Evolutionary conservation across 2,113 vertebrate species (phyloP).

Genomic region (Rafetus swinhoei): DNA sequence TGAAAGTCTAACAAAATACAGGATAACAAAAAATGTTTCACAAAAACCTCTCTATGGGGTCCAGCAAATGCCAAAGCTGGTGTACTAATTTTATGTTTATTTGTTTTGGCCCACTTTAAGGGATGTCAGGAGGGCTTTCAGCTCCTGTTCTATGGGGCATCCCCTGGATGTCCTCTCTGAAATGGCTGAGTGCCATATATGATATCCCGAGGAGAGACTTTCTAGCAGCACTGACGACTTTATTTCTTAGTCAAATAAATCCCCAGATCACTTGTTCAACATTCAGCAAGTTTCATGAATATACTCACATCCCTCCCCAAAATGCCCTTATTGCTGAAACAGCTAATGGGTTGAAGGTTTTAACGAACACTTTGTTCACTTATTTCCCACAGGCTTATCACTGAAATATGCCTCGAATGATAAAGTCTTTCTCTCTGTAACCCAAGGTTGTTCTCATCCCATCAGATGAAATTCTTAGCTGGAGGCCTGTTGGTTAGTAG

Average conservation of each 20-base stretch:
- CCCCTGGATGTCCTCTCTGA: not conserved
- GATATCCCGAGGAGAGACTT: slow-evolving; percentile 42
- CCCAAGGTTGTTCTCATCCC: not conserved
- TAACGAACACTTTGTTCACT: slow-evolving; percentile 2
- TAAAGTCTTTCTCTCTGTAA: not conserved
- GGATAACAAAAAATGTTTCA: slow-evolving; percentile 16
- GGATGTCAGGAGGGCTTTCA: slow-evolving; percentile 48
- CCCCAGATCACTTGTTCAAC: not conserved
- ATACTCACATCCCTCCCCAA: not conserved
- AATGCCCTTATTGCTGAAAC: not conserved
- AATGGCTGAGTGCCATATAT: slow-evolving; percentile 18
- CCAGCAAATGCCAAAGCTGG: slow-evolving; percentile 49
- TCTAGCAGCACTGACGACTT: slow-evolving; percentile 7
- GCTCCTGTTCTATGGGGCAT: slow-evolving; percentile 26
- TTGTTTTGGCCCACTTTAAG: slow-evolving; percentile 49
- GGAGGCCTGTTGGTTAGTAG: not conserved
- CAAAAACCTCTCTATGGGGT: slow-evolving; percentile 8
- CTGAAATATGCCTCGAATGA: not conserved
- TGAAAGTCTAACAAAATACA: slow-evolving; percentile 51
- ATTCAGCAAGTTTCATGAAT: slow-evolving; percentile 46
- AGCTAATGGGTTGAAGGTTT: not conserved
- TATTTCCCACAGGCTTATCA: slow-evolving; percentile 20
- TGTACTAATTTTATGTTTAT: slow-evolving; percentile 43
- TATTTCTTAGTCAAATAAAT: slow-evolving; percentile 33
- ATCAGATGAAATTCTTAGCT: not conserved